Base-by-base conservation (phyloP, 2,888 invertebrate species). In the Oegoconia quadripuncta region DNA sequence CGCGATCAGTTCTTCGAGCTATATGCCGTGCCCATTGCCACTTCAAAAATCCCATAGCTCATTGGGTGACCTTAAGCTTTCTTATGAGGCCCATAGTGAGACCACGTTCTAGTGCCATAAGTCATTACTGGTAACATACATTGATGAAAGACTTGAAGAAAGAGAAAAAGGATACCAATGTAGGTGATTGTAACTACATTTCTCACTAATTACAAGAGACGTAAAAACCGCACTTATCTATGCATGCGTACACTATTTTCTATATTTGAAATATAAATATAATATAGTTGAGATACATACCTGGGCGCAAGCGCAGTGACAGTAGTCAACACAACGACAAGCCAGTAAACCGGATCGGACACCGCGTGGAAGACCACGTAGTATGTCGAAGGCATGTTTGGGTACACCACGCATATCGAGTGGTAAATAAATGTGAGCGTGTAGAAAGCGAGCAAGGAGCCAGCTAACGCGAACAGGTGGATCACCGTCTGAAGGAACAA, bases 401-500 rank as follows among this genome's bases (percentile, higher is more conserved):
- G 91, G 76, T 95, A 95, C 53, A 91, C 9, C 48, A 95, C 91
- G 74, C 95, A 95, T 50, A 95, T 76, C 7, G 92, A 89, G 84
- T 97, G 95, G 87, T 97, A 97, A 34, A 95, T 68, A 41, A 97
- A 83, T 44, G 96, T 95, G 77, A 97, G 94, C 55, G 91, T 86
- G 78, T 95, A 95, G 89, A 95, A 98, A 44, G 93, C 87, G 28
- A 90, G 87, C 60, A 98, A 88, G 46, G 97, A 98, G 16, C 94
- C 87, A 36, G 92, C 60, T 64, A 97, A 90, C 31, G 96, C 93
- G 39, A 91, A 74, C 48, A 93, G 80, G 77, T 97, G 96, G 57
- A 97, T 92, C 75, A 95, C 90, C 51, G 97, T 97, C 97, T 97
- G 88, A 34, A 7, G 3, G n/a, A 9, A 23, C 9, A n/a, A 23